Conservation (phyloP, 2,113 vertebrate species). For the Grantiella picta region DNA sequence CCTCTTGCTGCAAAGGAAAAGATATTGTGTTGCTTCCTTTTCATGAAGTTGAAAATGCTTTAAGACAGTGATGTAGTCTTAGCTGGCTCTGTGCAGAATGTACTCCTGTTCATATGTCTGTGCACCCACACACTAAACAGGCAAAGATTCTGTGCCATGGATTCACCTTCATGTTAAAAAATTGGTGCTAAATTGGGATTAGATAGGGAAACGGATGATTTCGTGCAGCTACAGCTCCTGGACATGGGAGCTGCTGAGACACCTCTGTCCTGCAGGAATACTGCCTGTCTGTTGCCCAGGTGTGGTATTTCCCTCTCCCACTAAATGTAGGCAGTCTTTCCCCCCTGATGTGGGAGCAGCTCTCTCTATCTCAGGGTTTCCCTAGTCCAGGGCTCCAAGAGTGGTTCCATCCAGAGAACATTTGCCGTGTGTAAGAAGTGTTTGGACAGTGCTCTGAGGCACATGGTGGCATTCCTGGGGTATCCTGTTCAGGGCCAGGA, state of each 20-base stretch:
- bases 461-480: neutral
- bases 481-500: neutral
- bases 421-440: neutral
- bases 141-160: neutral
- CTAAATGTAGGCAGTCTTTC: neutral
- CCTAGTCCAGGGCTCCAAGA: neutral
- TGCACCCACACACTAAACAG: neutral
- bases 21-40: neutral
- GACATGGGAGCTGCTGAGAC: neutral
- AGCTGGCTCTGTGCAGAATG: neutral
- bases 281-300: neutral
- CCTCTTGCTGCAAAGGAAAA: neutral
- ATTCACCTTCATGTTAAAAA: neutral
- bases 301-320: neutral
- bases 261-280: neutral
- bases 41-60: neutral
- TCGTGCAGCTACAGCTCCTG: neutral
- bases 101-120: accelerated
- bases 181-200: neutral
- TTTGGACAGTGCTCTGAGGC: neutral
- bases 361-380: neutral
- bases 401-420: neutral
- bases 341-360: neutral
- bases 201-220: neutral
- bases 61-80: neutral